A percentile compares a stretch with the other conserved stretches of the same genome.
Evolutionary conservation across 2,888 invertebrate genomes (phyloP).

Genomic region (Malacosoma neustria): DNA sequence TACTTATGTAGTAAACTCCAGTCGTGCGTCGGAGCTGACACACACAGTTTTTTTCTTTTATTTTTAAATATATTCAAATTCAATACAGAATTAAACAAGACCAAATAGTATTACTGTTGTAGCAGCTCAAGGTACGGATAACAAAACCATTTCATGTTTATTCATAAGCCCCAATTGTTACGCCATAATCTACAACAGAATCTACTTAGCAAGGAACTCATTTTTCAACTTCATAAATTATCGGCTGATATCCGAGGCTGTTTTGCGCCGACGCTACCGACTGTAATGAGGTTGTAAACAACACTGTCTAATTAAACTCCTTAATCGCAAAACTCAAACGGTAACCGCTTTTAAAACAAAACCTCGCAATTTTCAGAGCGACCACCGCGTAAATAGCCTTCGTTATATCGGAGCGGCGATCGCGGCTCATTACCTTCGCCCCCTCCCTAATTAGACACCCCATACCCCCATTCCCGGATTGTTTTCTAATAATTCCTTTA

Average conservation of each 20-base stretch:
- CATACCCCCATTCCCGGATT: constrained; percentile 39
- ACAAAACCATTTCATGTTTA: constrained; percentile 43
- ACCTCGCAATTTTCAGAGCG: constrained; percentile 69
- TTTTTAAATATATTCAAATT: no score
- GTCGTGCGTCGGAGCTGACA: no score
- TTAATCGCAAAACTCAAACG: constrained; percentile 74
- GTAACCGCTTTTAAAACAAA: constrained; percentile 73
- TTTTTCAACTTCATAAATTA: constrained; percentile 70
- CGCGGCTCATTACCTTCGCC: constrained; percentile 71
- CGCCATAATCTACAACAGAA: constrained; percentile 43
- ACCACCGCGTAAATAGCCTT: constrained; percentile 69
- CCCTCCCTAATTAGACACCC: constrained; percentile 67
- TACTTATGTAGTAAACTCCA: no score
- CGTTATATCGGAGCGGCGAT: constrained; percentile 71
- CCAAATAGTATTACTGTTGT: constrained; percentile 22
- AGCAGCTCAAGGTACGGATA: constrained; percentile 11
- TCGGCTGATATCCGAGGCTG: constrained; percentile 62
- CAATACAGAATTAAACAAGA: constrained; percentile 17
- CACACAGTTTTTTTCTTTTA: no score
- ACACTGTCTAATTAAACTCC: constrained; percentile 73
- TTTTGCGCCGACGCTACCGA: constrained; percentile 48
- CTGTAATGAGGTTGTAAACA: constrained; percentile 74
- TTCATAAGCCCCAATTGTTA: constrained; percentile 46
- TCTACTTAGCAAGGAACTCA: constrained; percentile 55
- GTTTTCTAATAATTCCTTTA: constrained; percentile 72